Evolutionary conservation across 2,797 vertebrate species (phyloP), one percentile per base, ranked within the genome.

Genomic region (Enteromius viviparus): DNA sequence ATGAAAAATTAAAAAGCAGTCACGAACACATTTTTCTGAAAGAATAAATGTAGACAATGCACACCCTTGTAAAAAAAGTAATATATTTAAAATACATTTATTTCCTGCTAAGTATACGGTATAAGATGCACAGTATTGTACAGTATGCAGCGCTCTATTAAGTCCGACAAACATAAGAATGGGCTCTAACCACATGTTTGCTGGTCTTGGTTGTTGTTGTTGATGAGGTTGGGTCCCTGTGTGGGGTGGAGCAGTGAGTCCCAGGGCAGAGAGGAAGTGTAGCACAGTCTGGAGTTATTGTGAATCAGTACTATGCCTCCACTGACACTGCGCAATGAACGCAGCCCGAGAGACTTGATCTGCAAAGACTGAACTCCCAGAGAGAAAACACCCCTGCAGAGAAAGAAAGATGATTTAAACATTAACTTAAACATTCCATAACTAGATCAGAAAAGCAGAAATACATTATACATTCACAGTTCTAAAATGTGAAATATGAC

Each of bases 221-320:
- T 91, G 69, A 98, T 96, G 85, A 95, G 91, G 55, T 93, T 91
- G 32, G 91, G 91, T 15, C 92, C 93, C 84, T 94, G 96, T 1
- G 93, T 93, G 1, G 95, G 94, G 86, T 96, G 95, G 37, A 96
- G 96, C 85, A 98, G 93, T 26, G 75, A 88, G 6, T 75, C 80
- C 98, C 97, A 99, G 42, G 95, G 96, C 77, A 97, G 90, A 3
- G 95, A 96, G 80, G 90, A 91, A 12, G 95, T 94, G 89, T 97
- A 98, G 91, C 98, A 99, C 84, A 99, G 94, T 82, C 87, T 92
- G 29, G 94, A 86, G 84, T 98, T 99, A 90, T 93, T 96, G 90
- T 97, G 94, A 84, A 99, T 65, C 21, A 99, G 94, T 19, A 96
- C 95, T 91, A 99, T 92, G 29, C 98, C 98, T 0, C 96, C 97